Evolutionary conservation across 2,113 vertebrate species (phyloP).

Genomic region (Damaliscus lunatus): DNA sequence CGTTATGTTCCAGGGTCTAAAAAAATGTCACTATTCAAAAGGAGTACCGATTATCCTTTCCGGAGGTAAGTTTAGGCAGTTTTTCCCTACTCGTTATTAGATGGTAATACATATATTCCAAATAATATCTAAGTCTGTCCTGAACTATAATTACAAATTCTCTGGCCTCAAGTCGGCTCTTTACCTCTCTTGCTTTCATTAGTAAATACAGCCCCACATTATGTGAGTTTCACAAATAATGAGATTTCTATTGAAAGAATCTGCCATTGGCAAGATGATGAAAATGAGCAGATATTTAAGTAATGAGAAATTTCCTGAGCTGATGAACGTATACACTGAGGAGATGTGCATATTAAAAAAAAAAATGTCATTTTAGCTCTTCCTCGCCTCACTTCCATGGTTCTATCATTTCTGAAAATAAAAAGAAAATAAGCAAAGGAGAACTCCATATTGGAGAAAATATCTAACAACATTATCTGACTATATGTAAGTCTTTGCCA

Average conservation of each 20-base stretch:
- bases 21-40: constrained; percentile 59
- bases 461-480: neutral
- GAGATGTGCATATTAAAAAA: neutral
- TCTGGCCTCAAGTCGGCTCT: neutral
- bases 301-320: neutral
- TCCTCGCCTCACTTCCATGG: neutral
- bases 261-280: neutral
- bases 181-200: constrained; percentile 40
- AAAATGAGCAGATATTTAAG: neutral
- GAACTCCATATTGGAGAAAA: neutral
- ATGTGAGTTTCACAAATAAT: constrained; percentile 17
- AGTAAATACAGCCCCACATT: constrained; percentile 13
- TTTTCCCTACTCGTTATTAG: neutral
- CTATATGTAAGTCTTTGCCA: neutral
- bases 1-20: constrained; percentile 72
- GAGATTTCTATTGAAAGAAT: constrained; percentile 33
- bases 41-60: neutral
- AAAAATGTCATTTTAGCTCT: neutral
- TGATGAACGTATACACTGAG: neutral
- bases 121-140: constrained; percentile 3
- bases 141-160: constrained; percentile 26
- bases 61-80: neutral
- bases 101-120: constrained; percentile 20
- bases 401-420: constrained; percentile 13
- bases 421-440: neutral